These are phyloP conservation scores for Cyrtorhinus lividipennis DNA, from an alignment of 1,140 invertebrate species.

Conservation along the genomic window DNA sequence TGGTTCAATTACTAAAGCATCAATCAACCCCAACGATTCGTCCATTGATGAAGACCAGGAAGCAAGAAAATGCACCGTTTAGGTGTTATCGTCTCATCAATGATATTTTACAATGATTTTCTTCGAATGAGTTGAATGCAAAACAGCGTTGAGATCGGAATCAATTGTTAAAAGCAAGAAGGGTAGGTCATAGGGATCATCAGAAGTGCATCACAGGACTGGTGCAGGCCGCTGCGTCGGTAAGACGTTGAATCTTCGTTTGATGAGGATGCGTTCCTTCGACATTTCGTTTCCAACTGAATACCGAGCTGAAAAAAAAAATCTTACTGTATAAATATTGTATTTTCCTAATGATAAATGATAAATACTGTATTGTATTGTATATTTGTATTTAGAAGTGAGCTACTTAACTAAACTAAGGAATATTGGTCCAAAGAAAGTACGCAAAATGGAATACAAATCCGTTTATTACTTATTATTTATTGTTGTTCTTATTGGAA, in stretches of 20 bases:
- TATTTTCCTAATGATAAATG: no score
- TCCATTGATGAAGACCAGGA: not conserved
- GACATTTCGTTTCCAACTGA: constrained; percentile 1
- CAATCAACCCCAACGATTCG: no score
- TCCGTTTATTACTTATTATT: no score
- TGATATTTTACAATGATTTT: not conserved
- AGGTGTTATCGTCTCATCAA: not conserved
- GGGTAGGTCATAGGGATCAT: no score
- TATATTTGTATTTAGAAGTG: no score
- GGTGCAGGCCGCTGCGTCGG: no score
- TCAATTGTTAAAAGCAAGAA: not conserved
- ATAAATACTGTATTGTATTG: no score
- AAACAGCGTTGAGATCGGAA: not conserved
- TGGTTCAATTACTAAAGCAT: not conserved
- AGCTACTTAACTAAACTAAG: no score
- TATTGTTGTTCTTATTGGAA: no score
- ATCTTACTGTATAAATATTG: not conserved
- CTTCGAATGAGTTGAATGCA: not conserved
- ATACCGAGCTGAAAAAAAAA: not conserved
- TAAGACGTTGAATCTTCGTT: not conserved
- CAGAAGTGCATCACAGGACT: no score
- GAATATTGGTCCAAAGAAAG: no score
- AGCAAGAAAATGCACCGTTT: not conserved
- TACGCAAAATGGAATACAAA: no score
- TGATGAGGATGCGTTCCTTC: not conserved